Percentiles rank a stretch among this genome's conserved stretches.
Evolutionary conservation across 1,140 invertebrate species (phyloP).

Genomic region (Episyrphus balteatus): DNA sequence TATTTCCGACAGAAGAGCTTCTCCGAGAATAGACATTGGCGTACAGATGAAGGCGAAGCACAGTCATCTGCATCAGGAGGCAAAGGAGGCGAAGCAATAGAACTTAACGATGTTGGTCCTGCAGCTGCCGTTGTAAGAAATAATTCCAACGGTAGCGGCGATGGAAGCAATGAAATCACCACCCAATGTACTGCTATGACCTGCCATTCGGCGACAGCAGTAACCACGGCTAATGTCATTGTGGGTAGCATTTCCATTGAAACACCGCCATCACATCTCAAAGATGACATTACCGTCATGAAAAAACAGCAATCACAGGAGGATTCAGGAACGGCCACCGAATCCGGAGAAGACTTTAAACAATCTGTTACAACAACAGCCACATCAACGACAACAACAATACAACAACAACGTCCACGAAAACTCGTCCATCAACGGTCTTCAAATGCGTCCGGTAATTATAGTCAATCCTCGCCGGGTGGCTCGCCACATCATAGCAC

Average conservation of each 20-base stretch:
- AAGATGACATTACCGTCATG: conserved; percentile 20
- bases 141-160: background rate
- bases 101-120: conserved; percentile 26
- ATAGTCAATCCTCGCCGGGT: conserved; percentile 37
- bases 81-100: conserved; percentile 15
- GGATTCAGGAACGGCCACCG: background rate
- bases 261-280: conserved; percentile 29
- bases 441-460: conserved; percentile 37
- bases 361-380: conserved; percentile 1
- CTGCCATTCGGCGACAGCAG: conserved; percentile 19
- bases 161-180: conserved; percentile 7
- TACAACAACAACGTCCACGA: conserved; percentile 41
- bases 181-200: conserved; percentile 12
- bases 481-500: conserved; percentile 38
- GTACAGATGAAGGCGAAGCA: conserved; percentile 27
- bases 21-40: conserved; percentile 22
- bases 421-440: conserved; percentile 39
- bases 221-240: conserved; percentile 28
- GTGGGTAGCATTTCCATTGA: conserved; percentile 34
- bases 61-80: conserved; percentile 7
- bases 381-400: conserved; percentile 44
- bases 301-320: conserved; percentile 13
- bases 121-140: background rate
- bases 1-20: conserved; percentile 23
- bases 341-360: background rate